These are phyloP conservation scores for Toxotes lorentzi DNA, from an alignment of 2,797 vertebrate genomes.

Conservation along the genomic window DNA sequence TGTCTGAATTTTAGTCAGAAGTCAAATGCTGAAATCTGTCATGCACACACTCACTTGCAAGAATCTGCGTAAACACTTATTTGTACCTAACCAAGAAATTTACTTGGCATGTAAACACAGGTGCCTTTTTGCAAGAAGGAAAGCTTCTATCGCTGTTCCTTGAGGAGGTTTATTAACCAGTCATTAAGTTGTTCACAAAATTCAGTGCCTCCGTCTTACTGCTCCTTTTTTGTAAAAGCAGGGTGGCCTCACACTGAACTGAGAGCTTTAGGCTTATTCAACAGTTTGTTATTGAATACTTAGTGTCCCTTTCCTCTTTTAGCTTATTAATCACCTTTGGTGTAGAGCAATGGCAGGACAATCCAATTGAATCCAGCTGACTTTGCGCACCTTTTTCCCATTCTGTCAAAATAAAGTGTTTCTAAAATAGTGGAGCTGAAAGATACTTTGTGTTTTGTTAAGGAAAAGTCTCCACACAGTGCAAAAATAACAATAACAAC, in stretches of 20 bases:
- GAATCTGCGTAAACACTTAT: not conserved
- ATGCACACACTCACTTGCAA: not conserved
- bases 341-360: conserved; percentile 19
- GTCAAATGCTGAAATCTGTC: not conserved
- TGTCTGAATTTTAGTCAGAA: not conserved
- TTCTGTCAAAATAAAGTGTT: conserved; percentile 21
- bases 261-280: conserved; percentile 34
- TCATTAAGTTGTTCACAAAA: conserved; percentile 20
- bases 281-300: conserved; percentile 20
- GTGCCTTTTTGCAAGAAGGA: not conserved
- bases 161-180: not conserved
- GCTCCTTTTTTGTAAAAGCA: not conserved
- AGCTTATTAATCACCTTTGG: conserved; percentile 40
- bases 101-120: not conserved
- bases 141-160: not conserved
- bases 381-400: conserved; percentile 11
- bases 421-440: conserved; percentile 14
- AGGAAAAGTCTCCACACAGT: conserved; percentile 11
- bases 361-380: conserved; percentile 20
- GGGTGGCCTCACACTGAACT: conserved; percentile 37
- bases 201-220: conserved; percentile 3
- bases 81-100: not conserved
- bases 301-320: conserved; percentile 7
- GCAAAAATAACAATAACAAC: conserved; percentile 24
- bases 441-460: conserved; percentile 23